These are phyloP conservation scores for Ennomos quercinarius DNA, from an alignment of 2,888 invertebrate genomes.

Conservation along the genomic window DNA sequence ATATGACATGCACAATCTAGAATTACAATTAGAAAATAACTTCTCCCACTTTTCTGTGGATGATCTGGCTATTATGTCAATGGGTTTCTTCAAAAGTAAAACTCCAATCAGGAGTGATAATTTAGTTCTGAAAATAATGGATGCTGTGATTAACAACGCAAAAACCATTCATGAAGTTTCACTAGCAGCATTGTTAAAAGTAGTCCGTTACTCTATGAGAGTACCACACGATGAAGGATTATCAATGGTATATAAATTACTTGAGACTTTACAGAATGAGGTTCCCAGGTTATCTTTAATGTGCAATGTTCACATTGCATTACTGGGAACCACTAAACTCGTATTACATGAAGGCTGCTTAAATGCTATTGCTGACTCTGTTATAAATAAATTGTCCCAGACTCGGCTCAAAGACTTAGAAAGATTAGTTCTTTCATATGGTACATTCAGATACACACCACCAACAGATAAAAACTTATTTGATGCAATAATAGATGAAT, in stretches of 20 bases:
- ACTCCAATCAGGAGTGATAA: constrained; percentile 84
- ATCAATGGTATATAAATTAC: constrained; percentile 67
- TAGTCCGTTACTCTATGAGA: constrained; percentile 85
- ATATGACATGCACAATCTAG: constrained; percentile 88
- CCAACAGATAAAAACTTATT: constrained; percentile 67
- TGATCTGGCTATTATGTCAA: constrained; percentile 89
- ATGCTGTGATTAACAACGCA: constrained; percentile 78
- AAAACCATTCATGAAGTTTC: constrained; percentile 87
- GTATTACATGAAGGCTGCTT: constrained; percentile 69
- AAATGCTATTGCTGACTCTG: constrained; percentile 77
- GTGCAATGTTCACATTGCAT: constrained; percentile 87
- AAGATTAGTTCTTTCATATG: constrained; percentile 86
- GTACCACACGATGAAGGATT: constrained; percentile 68
- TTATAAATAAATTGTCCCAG: constrained; percentile 72
- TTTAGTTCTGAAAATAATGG: constrained; percentile 80
- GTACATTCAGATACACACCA: constrained; percentile 86
- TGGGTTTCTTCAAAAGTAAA: constrained; percentile 92
- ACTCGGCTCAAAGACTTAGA: constrained; percentile 91
- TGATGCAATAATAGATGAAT: constrained; percentile 70
- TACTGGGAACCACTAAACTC: constrained; percentile 84
- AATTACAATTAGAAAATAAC: constrained; percentile 80
- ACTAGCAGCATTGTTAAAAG: constrained; percentile 88
- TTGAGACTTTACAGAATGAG: constrained; percentile 83
- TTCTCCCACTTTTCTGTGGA: constrained; percentile 86
- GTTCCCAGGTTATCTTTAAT: constrained; percentile 86